Evolutionary conservation across 53 echinoderm and acorn worm genomes (phyloP), one percentile per base, ranked within the genome.

Genomic region (Astropecten irregularis): DNA sequence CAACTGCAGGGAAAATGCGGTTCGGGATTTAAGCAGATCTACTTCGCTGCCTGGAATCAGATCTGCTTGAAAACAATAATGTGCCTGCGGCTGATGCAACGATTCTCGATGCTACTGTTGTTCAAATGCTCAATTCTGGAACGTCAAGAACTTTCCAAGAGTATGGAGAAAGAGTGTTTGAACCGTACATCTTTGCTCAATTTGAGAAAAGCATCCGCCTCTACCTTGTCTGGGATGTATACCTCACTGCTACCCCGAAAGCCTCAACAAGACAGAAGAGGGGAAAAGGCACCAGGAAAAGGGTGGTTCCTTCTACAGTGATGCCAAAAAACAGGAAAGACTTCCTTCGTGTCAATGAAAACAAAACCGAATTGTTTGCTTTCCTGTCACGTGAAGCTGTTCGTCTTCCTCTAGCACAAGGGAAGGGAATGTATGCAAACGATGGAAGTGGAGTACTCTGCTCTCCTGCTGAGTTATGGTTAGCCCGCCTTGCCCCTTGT

Each of bases 341-440:
- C 39, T 87, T 91, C 52, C 83, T 91, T 40, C 68, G 89, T 21
- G 49, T 85, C 13, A 37, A 85, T 57, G 28, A 77, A 0, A 93
- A 93, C 87, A 93, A 93, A 39, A 57, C 68, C 33, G 89, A 89
- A 39, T 38, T 85, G 2, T 89, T 89, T 63, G 71, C 30, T 7
- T 88, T 86, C 49, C 55, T 89, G 10, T 54, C 83, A 10, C 14
- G 11, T 6, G 6, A 42, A 42, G 42, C 11, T 8, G 11, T 11
- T 6, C 6, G 42, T 11, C 6, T 42, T 11, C 42, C 42, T 42
- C 25, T n/a, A 29, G 44, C 28, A 47, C 23, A 69, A 2, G 65
- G 39, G 37, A 73, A 74, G 58, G 48, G 14, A 31, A 36, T 64
- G 10, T 40, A 34, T 51, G 38, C 83, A 20, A 73, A 62, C 1